Evolutionary conservation across 1,140 invertebrate species (phyloP), one percentile per base, ranked within the genome.

Genomic region (Sycophila sp.): DNA sequence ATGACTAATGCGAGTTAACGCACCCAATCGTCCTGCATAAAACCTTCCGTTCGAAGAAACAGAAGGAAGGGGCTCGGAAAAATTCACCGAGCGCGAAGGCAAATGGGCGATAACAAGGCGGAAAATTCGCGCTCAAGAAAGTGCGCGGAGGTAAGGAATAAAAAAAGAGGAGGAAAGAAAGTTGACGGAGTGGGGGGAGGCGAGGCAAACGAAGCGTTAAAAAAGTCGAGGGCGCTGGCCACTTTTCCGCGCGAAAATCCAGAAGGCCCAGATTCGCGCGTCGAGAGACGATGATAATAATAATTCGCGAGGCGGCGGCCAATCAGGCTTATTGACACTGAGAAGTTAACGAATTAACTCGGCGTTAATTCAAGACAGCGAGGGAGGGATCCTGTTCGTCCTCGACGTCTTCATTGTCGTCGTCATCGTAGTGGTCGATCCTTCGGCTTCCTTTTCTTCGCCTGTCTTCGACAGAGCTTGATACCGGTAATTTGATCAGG

Each of bases 311-410:
- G 17, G 38, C 60, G 10, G 22, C 51, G 34, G n/a, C 28, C 55
- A 67, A 67, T 67, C 65, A 67, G 55, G 28, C 36, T 58, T 67
- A 67, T 67, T 67, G 65, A 67, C 65, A 59, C 40, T 49, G 55
- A 58, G 42, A 67, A 38, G 65, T 47, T 38, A n/a, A 58, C 13
- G 65, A 59, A 67, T 67, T 67, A 47, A 58, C 40, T 34, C 28
- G 65, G 40, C 38, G 45, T 49, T 67, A 59, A 67, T 67, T 67
- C 55, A 24, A 22, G 51, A 6, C 55, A 65, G 40, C 63, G 40
- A 62, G n/a, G n/a, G n/a, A n/a, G n/a, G 30, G 19, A 13, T 17
- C 49, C 11, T 7, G 30, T 63, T 63, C 45, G 47, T 63, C 8
- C 7, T n/a, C n/a, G n/a, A n/a, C n/a, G n/a, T n/a, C n/a, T n/a